Base-by-base conservation (phyloP, 1,140 invertebrate species). In the Cheumatopsyche charites region DNA sequence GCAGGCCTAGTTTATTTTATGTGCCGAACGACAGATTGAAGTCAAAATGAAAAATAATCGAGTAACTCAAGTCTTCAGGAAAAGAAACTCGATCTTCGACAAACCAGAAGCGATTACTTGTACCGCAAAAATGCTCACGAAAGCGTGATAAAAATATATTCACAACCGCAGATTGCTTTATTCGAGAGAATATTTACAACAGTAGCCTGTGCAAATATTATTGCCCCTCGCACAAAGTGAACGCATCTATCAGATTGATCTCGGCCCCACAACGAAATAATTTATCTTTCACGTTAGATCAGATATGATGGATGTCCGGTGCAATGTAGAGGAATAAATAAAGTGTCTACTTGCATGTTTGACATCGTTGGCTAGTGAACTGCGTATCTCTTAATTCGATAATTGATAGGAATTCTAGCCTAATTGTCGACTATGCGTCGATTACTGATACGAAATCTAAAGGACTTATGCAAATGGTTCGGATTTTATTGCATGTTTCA, bases 231-330 rank as follows among this genome's bases (percentile, higher is more conserved):
- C 3, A 9, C 29, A 36, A 36, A 36, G 29, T 36, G 29, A 36
- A 36, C 9, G 29, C 29, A 36, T 36, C 29, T 36, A 36, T 9
- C 9, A 36, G 29, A 36, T 36, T 36, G 29, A 36, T 36, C 3
- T 36, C 29, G 29, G 29, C 29, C 29, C 29, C 29, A 36, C 9
- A 9, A 36, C 29, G 9, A 11, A 52, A 52, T 17, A 52, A 52
- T 52, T 52, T 17, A 52, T 52, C 47, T 52, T 52, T 52, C 47
- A 52, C 15, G 47, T 52, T 17, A 52, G 47, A 52, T 52, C 47
- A 17, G 19, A 52, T 52, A 17, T 52, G 47, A 52, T 52, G 47
- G 47, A 52, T 52, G 7, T 9, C 47, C 5, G 15, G 47, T 52
- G 7, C 6, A 15, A 52, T 52, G 47, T 19, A 52, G 15, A 19